A percentile compares a stretch with the other conserved stretches of the same genome.
These are phyloP conservation scores for Anoplius nigerrimus DNA, from an alignment of 2,888 invertebrate species.

Conservation along the genomic window DNA sequence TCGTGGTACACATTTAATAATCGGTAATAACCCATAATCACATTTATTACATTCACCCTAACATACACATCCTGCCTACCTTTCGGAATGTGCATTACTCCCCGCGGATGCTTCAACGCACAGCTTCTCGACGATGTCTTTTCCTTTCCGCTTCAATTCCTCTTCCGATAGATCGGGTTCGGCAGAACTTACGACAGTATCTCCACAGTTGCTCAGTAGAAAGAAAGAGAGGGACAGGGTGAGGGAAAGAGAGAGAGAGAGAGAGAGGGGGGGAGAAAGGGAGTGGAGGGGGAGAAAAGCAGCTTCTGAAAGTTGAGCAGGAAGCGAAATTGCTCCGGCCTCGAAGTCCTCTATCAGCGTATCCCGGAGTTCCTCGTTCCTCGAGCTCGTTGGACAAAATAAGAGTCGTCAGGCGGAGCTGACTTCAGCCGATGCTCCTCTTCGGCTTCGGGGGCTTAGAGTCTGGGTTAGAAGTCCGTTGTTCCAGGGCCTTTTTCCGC, in stretches of 20 bases:
- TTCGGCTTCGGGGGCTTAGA: slow-evolving; percentile 1
- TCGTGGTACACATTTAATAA: no score
- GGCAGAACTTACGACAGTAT: slow-evolving; percentile 7
- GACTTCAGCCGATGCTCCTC: background rate
- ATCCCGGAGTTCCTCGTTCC: background rate
- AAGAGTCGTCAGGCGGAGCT: background rate
- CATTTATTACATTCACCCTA: no score
- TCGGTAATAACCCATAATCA: no score
- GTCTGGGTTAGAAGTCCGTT: slow-evolving; percentile 3
- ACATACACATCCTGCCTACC: no score
- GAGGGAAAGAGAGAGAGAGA: background rate
- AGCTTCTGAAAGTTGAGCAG: no score
- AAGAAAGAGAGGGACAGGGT: background rate
- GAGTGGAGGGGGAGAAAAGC: no score
- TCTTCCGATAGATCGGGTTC: background rate
- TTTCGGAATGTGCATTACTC: no score
- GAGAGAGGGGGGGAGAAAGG: slow-evolving; percentile 18
- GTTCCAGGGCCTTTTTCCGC: slow-evolving; percentile 17
- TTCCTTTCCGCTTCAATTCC: background rate
- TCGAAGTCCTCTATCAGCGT: no score
- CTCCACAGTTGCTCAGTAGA: background rate
- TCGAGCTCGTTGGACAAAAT: slow-evolving; percentile 3
- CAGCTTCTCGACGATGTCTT: no score
- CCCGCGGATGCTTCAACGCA: no score
- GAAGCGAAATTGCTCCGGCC: no score